Evolutionary conservation across 2,113 vertebrate genomes (phyloP).

Genomic region (Saccopteryx leptura): DNA sequence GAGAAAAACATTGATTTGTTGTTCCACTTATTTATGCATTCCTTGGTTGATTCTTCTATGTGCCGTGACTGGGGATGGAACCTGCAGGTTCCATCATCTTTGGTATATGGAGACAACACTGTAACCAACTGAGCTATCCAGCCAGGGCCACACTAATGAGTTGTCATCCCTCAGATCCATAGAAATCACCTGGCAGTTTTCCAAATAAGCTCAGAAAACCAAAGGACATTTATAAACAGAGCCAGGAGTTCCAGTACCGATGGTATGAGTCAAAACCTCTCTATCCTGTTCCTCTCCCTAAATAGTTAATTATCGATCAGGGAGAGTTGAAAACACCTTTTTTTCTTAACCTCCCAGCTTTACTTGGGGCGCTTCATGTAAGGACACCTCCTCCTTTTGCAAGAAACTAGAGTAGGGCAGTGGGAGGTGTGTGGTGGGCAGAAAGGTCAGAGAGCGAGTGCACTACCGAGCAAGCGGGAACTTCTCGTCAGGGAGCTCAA

Average conservation of each 20-base stretch:
- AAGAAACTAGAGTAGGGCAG: neutral
- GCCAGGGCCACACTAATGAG: neutral
- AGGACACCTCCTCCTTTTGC: neutral
- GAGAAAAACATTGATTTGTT: too few species aligned
- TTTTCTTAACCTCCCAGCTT: neutral
- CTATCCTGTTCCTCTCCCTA: too few species aligned
- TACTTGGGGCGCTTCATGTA: neutral
- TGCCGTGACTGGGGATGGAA: too few species aligned
- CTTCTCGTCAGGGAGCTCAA: too few species aligned
- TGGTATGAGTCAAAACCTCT: neutral
- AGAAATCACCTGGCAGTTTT: neutral
- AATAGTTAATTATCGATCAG: neutral
- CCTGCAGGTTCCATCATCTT: too few species aligned
- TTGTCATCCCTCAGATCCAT: neutral
- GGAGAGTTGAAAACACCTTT: neutral
- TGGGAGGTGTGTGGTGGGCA: constrained; percentile 65
- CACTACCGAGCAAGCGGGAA: neutral
- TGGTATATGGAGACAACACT: too few species aligned
- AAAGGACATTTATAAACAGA: neutral
- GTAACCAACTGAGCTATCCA: too few species aligned
- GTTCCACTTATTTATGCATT: too few species aligned
- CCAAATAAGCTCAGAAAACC: neutral
- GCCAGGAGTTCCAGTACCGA: neutral
- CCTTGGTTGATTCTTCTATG: too few species aligned
- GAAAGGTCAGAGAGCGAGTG: neutral